phyloP scores from a whole-genome alignment of 37 sponge, comb jelly and placozoan genomes.

The Mnemiopsis leidyi region DNA sequence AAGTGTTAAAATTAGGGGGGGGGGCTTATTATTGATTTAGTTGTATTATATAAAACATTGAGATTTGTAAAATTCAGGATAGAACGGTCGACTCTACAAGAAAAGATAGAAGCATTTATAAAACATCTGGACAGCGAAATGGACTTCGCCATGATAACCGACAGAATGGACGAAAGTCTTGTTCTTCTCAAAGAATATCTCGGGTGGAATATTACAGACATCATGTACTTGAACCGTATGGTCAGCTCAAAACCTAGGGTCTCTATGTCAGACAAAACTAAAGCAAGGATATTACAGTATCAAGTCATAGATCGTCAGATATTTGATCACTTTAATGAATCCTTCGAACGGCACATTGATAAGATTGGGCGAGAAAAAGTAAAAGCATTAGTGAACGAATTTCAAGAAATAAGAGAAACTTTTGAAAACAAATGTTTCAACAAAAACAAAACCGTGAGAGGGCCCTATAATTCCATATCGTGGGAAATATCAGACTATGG shows the following conservation, averaged over 20 bases:
- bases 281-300: neutral
- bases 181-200: slow-evolving; percentile 26
- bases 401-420: neutral
- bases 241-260: neutral
- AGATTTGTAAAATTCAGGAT: no score
- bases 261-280: neutral
- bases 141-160: slow-evolving; percentile 37
- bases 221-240: slow-evolving; percentile 9
- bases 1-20: no score
- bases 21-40: no score
- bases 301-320: neutral
- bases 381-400: neutral
- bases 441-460: neutral
- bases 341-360: neutral
- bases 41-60: no score
- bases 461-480: neutral
- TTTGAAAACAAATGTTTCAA: slow-evolving; percentile 32
- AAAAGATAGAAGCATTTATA: neutral
- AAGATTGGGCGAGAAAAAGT: neutral
- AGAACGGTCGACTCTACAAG: neutral
- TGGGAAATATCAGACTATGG: slow-evolving; percentile 24
- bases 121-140: neutral
- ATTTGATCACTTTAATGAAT: neutral
- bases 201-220: slow-evolving; percentile 10
- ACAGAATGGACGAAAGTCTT: slow-evolving; percentile 4